Base-by-base conservation (phyloP, 2,888 invertebrate species). In the Agrochola circellaris region DNA sequence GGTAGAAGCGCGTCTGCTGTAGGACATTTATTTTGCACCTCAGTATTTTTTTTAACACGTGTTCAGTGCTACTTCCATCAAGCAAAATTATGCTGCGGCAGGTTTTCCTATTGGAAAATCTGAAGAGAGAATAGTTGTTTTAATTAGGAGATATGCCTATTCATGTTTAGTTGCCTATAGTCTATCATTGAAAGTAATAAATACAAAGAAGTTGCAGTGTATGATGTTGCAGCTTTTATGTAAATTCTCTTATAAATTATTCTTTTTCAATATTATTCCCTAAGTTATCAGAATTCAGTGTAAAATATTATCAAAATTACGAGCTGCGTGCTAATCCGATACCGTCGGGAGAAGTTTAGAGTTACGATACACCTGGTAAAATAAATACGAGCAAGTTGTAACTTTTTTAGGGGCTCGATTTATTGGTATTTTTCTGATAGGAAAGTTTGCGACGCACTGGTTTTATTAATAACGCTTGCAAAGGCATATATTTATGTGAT, bases 371-470 rank as follows among this genome's bases (percentile, higher is more conserved):
- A 64, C 15, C 23, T 5, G 42, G 45, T 79, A 30, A 66, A 83
- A 81, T 51, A 79, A 77, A 84, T 70, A 79, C 60, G 30, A 58
- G n/a, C 15, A 23, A 45, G 26, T 48, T 70, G 6, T 15, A 42
- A 42, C 51, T 75, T 64, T 60, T 56, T 54, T n/a, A 45, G 60
- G 48, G 34, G 7, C 26, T 23, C 60, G 15, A 64, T 74, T 84
- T 84, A 80, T 70, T 48, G 45, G 30, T 26, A 17, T 42, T 48
- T 30, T 66, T 67, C 38, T 60, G 15, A 15, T 13, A 23, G 48
- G 4, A 62, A 65, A 61, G n/a, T 64, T 81, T 68, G 11, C 42
- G 38, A 13, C 6, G 11, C n/a, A 17, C 17, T 61, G 7, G 8
- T 74, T 42, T 61, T 75, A 51, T 51, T 42, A 75, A 42, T 42